Evolutionary conservation across 2,113 vertebrate genomes (phyloP), one percentile per base, ranked within the genome.

Genomic region (Cynopterus brachyotis): DNA sequence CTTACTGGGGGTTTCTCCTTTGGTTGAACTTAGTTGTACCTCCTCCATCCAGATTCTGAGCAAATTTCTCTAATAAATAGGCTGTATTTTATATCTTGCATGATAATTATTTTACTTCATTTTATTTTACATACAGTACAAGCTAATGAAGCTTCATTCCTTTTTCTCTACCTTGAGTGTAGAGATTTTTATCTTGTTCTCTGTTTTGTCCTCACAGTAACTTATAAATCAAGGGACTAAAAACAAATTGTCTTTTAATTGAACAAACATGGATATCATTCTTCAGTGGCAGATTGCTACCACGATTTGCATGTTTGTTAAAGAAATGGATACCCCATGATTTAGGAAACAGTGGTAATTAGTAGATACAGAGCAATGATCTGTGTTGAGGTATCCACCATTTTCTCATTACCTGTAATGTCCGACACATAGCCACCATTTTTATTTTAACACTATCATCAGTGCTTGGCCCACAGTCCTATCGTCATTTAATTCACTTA

Each of bases 401-500:
- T 78, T 94, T 90, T 80, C 79, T 87, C 47, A 15, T 37, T 57
- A 81, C 40, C 64, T 2, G 16, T 3, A 45, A 40, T 55, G 12
- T 20, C 59, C 28, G 42, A 42, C 8, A 75, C n/a, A 32, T 10
- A 64, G 47, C 16, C 13, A 37, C 60, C 55, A 93, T 24, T n/a
- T 92, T 91, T 45, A 59, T 73, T 76, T 86, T 57, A 37, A 79
- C 26, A 55, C 37, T 60, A 26, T 69, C 50, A 30, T 84, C 47
- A 60, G 12, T 78, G 26, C 64, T 90, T 83, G 17, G 5, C 42
- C 20, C 69, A 72, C 28, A 81, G 42, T 70, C 83, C 73, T 62
- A 79, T 0, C 57, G 35, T 82, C 53, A 93, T 80, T 91, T 70
- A 72, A 93, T 62, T 90, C 3, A 96, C 47, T 96, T 92, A 79